phyloP scores from a whole-genome alignment of 2,797 vertebrate species.

The Botia kubotai region DNA sequence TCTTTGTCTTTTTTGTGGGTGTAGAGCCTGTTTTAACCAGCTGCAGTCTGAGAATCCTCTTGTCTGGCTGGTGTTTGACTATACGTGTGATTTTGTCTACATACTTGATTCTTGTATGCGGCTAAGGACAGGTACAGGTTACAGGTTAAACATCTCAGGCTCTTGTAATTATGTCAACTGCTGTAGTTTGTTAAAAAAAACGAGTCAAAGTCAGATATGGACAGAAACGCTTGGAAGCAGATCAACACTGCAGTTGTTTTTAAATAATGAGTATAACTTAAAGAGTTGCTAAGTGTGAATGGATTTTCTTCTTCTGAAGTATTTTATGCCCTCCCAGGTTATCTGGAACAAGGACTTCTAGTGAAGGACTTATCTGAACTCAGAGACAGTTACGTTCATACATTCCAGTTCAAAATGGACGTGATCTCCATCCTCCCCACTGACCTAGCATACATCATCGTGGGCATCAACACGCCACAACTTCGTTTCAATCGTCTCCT shows the following conservation, averaged over 20 bases:
- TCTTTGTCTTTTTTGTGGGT: constrained; percentile 3
- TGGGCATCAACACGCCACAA: constrained; percentile 85
- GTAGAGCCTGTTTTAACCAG: constrained; percentile 92
- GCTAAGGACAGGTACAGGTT: constrained; percentile 86
- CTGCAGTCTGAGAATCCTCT: constrained; percentile 82
- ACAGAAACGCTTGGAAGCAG: too few species aligned
- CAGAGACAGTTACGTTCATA: constrained; percentile 82
- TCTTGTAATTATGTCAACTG: too few species aligned
- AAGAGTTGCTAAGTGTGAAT: background rate
- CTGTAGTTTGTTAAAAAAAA: too few species aligned
- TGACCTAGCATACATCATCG: constrained; percentile 83
- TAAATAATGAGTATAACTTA: too few species aligned
- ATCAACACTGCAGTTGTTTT: background rate
- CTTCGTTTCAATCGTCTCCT: constrained; percentile 92
- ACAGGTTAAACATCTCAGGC: background rate
- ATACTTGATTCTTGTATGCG: constrained; percentile 85
- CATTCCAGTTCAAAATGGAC: constrained; percentile 89
- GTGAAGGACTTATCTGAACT: constrained; percentile 87
- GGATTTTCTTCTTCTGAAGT: background rate
- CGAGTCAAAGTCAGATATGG: too few species aligned
- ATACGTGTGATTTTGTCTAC: constrained; percentile 87
- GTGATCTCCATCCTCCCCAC: constrained; percentile 88
- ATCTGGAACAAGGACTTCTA: constrained; percentile 91
- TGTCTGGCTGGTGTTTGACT: constrained; percentile 91
- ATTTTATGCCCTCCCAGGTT: constrained; percentile 76